Evolutionary conservation across 1,140 invertebrate genomes (phyloP).

Genomic region (Anastrepha obliqua): DNA sequence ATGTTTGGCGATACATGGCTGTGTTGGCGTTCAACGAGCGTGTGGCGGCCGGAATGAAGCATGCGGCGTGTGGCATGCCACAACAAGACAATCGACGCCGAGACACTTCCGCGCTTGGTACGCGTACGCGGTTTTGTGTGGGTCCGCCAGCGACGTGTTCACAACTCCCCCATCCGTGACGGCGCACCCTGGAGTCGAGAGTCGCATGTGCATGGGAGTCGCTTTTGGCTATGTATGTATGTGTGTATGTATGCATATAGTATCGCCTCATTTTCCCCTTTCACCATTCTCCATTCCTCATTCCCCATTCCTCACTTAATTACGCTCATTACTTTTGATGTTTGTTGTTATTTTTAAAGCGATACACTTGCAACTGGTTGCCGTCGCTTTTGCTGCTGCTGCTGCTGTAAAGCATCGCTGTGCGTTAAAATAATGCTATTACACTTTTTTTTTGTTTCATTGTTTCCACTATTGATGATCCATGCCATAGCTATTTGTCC

Average conservation of each 20-base stretch:
- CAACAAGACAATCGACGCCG: conserved; percentile 44
- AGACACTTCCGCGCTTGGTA: not conserved
- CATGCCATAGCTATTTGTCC: not conserved
- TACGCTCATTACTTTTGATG: conserved; percentile 55
- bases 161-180: not conserved
- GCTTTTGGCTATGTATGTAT: not conserved
- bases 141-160: not conserved
- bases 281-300: not conserved
- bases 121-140: conserved; percentile 32
- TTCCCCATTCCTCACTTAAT: conserved; percentile 17
- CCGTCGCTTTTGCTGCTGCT: not conserved
- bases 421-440: not conserved
- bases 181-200: not conserved
- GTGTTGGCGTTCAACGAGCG: conserved; percentile 29
- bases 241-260: not conserved
- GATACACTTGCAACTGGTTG: conserved; percentile 52
- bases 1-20: not conserved
- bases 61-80: conserved; percentile 34
- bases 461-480: conserved; percentile 16
- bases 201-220: not conserved
- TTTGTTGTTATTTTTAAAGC: conserved; percentile 54
- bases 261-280: not conserved
- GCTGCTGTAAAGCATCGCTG: not conserved
- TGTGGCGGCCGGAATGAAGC: not conserved
- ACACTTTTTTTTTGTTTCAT: not conserved